Base-by-base conservation (phyloP, 2,888 invertebrate species). In the Spisula subtruncata region DNA sequence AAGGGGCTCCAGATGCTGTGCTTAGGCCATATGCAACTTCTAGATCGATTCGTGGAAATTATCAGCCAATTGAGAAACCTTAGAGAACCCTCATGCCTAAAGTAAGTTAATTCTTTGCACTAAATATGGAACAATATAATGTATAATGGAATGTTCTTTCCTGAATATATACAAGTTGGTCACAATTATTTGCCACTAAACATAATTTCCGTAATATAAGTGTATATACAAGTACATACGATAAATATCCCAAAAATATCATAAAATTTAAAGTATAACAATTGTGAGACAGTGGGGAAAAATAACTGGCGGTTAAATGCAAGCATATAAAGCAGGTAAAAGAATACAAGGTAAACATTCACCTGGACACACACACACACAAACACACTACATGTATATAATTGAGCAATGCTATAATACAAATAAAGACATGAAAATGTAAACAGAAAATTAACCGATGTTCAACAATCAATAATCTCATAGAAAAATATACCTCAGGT, bases 401-500 rank as follows among this genome's bases (percentile, higher is more conserved):
- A 41, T 75, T 75, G 75, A 75, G 75, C 75, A 75, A 75, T 75
- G 75, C 32, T 75, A 75, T 32, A 75, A 35, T 75, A 75, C 29
- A 66, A 66, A 66, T 25, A 66, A 41, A 66, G 60, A 66, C 60
- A 66, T 25, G 25, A 75, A 35, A 75, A 75, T 5, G 18, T 18
- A 75, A 75, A 75, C 75, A 75, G 75, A 75, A 75, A 75, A 75
- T 35, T 18, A 32, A 75, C 75, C 16, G 75, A 35, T 75, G 75
- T 35, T 75, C 35, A 75, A 75, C 25, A 75, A 75, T 35, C 35
- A 75, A 75, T 75, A 75, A 75, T 75, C 75, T 75, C 75, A 75
- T 75, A 75, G 35, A 75, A 75, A 75, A 75, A 66, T 66, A 66
- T 66, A 66, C 60, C 60, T 25, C 25, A 66, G 41, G 8, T 8